These are phyloP conservation scores for Hemiprocne comata DNA, from an alignment of 2,113 vertebrate genomes.

Conservation along the genomic window DNA sequence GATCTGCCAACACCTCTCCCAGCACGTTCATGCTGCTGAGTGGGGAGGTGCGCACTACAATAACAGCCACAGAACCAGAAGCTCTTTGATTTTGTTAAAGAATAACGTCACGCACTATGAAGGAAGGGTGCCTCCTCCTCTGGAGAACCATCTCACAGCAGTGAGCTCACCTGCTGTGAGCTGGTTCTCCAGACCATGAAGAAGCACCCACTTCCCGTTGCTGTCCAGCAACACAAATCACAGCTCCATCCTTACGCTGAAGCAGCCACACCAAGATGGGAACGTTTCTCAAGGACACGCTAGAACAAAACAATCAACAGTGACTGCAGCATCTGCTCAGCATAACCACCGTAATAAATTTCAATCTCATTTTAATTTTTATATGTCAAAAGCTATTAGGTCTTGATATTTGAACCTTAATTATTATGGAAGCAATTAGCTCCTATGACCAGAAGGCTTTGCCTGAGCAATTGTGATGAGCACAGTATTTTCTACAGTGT, in stretches of 20 bases:
- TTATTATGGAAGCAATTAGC: constrained; percentile 6
- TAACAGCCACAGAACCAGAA: not conserved
- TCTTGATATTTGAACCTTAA: constrained; percentile 11
- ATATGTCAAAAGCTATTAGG: constrained; percentile 43
- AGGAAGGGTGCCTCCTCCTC: not conserved
- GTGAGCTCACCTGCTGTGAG: not conserved
- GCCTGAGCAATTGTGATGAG: not conserved
- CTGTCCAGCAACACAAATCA: not conserved
- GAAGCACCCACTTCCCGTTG: not conserved
- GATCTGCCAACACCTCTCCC: not conserved
- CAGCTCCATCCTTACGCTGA: not conserved
- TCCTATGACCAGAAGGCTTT: not conserved
- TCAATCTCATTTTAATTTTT: constrained; percentile 26
- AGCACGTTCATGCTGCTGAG: not conserved
- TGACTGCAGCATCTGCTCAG: constrained; percentile 33
- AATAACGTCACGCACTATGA: not conserved
- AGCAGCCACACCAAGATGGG: not conserved
- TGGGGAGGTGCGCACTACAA: not conserved
- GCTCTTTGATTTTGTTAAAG: not conserved
- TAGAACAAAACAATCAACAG: constrained; percentile 5
- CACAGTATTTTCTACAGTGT: not conserved
- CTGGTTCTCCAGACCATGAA: not conserved
- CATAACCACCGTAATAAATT: constrained; percentile 20
- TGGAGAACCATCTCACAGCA: not conserved
- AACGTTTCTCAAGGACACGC: constrained; percentile 54